Conservation (phyloP, 2,797 vertebrate species). For the Gila robusta region DNA sequence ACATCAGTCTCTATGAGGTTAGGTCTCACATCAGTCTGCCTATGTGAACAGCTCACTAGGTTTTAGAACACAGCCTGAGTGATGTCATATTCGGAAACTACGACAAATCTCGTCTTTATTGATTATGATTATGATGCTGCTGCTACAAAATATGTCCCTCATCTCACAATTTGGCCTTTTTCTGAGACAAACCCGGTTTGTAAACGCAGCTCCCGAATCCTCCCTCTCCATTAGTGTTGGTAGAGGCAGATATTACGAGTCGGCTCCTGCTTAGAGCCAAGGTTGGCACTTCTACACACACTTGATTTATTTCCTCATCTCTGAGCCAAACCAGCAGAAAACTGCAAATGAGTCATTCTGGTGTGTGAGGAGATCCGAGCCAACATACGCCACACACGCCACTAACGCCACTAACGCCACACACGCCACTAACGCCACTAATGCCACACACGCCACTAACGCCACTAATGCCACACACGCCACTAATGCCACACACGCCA, state of each 20-base stretch:
- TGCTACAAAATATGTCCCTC: neutral
- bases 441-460: too few relatives aligned
- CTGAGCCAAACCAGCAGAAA: conserved; percentile 46
- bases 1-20: neutral
- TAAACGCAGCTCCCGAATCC: neutral
- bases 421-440: too few relatives aligned
- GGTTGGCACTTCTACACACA: conserved; percentile 16
- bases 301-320: conserved; percentile 41
- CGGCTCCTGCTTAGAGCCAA: conserved; percentile 2
- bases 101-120: neutral
- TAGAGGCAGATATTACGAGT: conserved; percentile 39
- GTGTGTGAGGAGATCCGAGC: conserved; percentile 51
- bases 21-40: neutral
- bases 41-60: too few relatives aligned
- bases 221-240: conserved; percentile 2
- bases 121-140: neutral
- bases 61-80: neutral
- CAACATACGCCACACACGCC: conserved; percentile 36
- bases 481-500: too few relatives aligned
- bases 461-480: too few relatives aligned
- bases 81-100: neutral
- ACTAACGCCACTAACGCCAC: too few relatives aligned
- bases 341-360: conserved; percentile 45
- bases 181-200: neutral
- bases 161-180: neutral